These are phyloP conservation scores for Megaceryle torquata DNA, from an alignment of 2,113 vertebrate genomes.

Conservation along the genomic window DNA sequence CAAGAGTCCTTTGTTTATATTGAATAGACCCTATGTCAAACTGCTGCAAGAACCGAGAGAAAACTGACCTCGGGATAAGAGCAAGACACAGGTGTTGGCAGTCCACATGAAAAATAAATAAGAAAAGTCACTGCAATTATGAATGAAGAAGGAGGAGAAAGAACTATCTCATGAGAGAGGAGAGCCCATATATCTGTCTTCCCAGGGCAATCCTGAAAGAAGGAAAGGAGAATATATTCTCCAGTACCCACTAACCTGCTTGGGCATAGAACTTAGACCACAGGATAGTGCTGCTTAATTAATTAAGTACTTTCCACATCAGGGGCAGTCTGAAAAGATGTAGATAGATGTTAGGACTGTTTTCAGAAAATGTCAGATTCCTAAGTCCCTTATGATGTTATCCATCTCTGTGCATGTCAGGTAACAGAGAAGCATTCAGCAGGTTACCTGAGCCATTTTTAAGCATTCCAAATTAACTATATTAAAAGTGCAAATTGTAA, in stretches of 20 bases:
- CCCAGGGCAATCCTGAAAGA: background rate
- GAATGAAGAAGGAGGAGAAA: background rate
- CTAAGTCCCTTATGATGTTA: background rate
- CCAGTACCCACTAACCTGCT: background rate
- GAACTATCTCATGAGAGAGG: fast-evolving
- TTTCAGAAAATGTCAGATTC: background rate
- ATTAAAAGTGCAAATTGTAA: background rate
- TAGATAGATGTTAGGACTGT: background rate
- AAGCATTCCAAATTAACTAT: background rate
- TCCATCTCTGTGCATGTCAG: background rate
- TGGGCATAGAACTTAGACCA: background rate
- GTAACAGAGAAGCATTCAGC: background rate
- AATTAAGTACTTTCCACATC: background rate
- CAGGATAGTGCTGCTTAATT: background rate
- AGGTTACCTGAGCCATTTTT: background rate
- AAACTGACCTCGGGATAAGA: background rate
- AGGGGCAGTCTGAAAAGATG: background rate
- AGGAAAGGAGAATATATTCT: background rate
- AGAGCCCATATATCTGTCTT: background rate
- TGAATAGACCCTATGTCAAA: background rate
- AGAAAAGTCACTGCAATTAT: background rate
- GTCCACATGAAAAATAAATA: background rate
- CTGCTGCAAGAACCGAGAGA: background rate
- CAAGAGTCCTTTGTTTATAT: background rate
- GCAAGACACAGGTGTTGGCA: background rate